Evolutionary conservation across 2,888 invertebrate genomes (phyloP).

Genomic region (Ceriagrion tenellum): DNA sequence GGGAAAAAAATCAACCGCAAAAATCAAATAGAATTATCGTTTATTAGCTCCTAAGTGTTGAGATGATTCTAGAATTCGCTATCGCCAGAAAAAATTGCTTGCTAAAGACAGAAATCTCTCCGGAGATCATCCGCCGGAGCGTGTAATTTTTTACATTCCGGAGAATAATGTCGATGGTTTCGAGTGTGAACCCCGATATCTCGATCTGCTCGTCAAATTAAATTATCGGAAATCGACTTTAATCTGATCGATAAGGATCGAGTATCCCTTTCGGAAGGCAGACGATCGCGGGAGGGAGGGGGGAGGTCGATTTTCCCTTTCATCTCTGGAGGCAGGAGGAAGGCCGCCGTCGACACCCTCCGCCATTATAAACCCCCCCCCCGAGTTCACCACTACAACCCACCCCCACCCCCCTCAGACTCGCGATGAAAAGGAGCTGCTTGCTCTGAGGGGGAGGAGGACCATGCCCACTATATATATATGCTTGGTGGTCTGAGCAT

Average conservation of each 20-base stretch:
- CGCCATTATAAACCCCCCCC: too few species aligned
- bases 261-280: not conserved
- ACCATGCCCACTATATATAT: too few species aligned
- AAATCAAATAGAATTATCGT: slow-evolving; percentile 36
- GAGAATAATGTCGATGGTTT: slow-evolving; percentile 2
- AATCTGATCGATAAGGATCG: not conserved
- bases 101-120: not conserved
- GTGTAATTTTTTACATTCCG: not conserved
- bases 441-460: not conserved
- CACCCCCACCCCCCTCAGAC: too few species aligned
- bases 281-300: not conserved
- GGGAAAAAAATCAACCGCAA: not conserved
- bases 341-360: too few species aligned
- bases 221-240: not conserved
- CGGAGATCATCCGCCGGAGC: not conserved
- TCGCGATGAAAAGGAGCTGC: not conserved
- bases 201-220: not conserved
- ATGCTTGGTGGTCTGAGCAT: too few species aligned
- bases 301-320: too few species aligned
- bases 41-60: slow-evolving; percentile 12
- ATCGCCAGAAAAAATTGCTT: not conserved
- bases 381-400: too few species aligned
- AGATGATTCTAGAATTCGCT: not conserved
- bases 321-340: too few species aligned
- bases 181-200: slow-evolving; percentile 6